Evolutionary conservation across 37 sponge, comb jelly and placozoan genomes (phyloP).

Genomic region (Crambe crambe): DNA sequence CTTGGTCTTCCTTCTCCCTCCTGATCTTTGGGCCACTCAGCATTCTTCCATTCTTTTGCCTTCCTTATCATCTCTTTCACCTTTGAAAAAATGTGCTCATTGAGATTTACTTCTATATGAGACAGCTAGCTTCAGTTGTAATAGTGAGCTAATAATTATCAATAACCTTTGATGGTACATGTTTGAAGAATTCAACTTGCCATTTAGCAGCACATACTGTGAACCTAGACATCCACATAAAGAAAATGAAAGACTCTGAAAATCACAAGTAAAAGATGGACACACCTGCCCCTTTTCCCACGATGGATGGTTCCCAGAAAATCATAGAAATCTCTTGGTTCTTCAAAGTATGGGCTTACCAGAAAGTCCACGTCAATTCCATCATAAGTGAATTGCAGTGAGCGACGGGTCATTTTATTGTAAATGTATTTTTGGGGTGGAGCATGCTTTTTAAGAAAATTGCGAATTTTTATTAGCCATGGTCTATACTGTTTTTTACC

Average conservation of each 20-base stretch:
- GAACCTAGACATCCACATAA: background rate
- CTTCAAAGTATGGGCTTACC: conserved; percentile 44
- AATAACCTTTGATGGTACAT: conserved; percentile 50
- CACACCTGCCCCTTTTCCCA: background rate
- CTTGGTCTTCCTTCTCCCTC: conserved; percentile 30
- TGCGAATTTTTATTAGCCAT: too few species aligned
- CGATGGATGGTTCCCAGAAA: conserved; percentile 7
- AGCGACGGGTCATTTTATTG: background rate
- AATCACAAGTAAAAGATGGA: background rate
- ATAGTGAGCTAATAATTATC: background rate
- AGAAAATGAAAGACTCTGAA: background rate
- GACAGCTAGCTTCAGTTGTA: background rate
- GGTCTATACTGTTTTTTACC: too few species aligned
- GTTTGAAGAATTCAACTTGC: conserved; percentile 57
- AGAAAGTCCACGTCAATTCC: conserved; percentile 46
- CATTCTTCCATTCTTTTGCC: conserved; percentile 67
- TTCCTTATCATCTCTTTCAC: conserved; percentile 49
- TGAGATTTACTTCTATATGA: too few species aligned
- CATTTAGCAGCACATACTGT: conserved; percentile 50
- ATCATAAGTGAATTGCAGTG: conserved; percentile 10
- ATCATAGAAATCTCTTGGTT: conserved; percentile 11
- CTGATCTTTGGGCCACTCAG: background rate
- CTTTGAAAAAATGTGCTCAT: too few species aligned
- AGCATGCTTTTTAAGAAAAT: too few species aligned
- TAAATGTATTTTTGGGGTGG: too few species aligned